These are phyloP conservation scores for Drosophila macrospina DNA, from an alignment of 2,888 invertebrate genomes.

Conservation along the genomic window DNA sequence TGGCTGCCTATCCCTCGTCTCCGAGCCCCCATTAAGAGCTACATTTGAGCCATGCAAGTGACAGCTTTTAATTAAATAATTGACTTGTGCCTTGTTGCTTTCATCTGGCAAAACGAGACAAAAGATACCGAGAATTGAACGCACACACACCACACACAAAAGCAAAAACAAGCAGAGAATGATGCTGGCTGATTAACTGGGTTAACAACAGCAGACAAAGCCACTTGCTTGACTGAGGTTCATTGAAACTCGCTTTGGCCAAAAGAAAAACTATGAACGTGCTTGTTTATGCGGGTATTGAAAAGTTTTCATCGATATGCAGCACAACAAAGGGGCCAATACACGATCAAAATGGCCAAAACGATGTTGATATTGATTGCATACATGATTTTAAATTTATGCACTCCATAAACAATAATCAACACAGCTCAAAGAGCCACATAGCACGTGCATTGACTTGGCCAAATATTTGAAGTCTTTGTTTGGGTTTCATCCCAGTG, in stretches of 20 bases:
- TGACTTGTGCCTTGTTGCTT: conserved; percentile 61
- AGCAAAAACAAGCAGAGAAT: conserved; percentile 14
- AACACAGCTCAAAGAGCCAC: neutral
- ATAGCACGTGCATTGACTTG: conserved; percentile 34
- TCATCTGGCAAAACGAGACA: conserved; percentile 47
- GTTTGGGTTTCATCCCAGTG: conserved; percentile 2
- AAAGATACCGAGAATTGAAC: conserved; percentile 14
- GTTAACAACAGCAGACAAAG: conserved; percentile 25
- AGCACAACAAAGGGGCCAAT: conserved; percentile 32
- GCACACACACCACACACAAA: too few relatives aligned
- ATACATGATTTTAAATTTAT: conserved; percentile 66
- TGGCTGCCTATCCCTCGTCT: conserved; percentile 18
- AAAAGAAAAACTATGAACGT: conserved; percentile 31
- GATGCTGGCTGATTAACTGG: conserved; percentile 51
- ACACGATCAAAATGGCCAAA: conserved; percentile 51
- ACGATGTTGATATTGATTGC: conserved; percentile 46
- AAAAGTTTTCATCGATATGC: conserved; percentile 32
- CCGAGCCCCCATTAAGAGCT: conserved; percentile 41
- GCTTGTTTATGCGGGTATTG: conserved; percentile 55
- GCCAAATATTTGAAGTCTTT: neutral
- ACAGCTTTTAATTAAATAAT: conserved; percentile 78
- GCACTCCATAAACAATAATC: conserved; percentile 30
- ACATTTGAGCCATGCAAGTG: conserved; percentile 58
- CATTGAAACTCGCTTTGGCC: conserved; percentile 49
- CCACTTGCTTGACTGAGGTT: conserved; percentile 38